Percentiles rank a stretch among this genome's conserved stretches.
Evolutionary conservation across 2,888 invertebrate genomes (phyloP).

Genomic region (Tryphoninae sp.): DNA sequence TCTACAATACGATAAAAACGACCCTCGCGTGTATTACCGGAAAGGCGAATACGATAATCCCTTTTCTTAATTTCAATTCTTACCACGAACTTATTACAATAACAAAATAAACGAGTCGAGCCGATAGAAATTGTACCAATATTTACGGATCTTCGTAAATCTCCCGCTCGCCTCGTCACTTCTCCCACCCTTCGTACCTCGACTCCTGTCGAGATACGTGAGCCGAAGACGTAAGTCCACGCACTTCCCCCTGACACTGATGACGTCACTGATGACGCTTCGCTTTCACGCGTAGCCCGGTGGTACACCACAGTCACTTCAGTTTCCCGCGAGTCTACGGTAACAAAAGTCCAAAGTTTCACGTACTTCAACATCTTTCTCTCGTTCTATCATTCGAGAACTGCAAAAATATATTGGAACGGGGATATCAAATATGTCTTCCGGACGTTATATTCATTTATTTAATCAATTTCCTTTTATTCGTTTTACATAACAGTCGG

Average conservation of each 20-base stretch:
- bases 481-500: constrained; percentile 56
- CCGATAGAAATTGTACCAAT: neutral
- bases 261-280: neutral
- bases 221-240: constrained; percentile 42
- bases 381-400: neutral
- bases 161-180: neutral
- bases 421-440: too few species aligned
- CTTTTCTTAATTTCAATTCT: constrained; percentile 13
- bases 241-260: constrained; percentile 11
- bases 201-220: constrained; percentile 8
- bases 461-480: constrained; percentile 44
- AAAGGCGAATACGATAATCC: neutral
- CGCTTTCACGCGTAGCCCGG: neutral
- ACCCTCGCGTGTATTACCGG: neutral
- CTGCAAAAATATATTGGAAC: neutral
- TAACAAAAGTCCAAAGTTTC: neutral
- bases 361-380: neutral
- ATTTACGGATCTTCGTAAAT: neutral
- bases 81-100: neutral
- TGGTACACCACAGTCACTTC: neutral
- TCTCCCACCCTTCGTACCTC: neutral
- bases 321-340: neutral
- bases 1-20: constrained; percentile 32
- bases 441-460: neutral
- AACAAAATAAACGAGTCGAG: neutral